Evolutionary conservation across 1,140 invertebrate genomes (phyloP).

Genomic region (Epicauta chinensis): DNA sequence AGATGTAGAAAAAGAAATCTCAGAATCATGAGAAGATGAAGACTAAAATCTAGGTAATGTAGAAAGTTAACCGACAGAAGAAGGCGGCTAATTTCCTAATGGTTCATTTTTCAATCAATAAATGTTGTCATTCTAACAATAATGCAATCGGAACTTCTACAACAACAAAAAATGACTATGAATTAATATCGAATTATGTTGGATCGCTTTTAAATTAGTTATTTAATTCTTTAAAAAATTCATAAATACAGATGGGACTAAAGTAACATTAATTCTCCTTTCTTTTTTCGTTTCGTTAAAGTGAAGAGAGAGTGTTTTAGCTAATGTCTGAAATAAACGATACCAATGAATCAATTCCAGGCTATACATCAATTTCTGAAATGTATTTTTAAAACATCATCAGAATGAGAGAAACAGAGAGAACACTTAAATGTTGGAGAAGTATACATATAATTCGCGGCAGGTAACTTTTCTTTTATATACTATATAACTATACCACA

Average conservation of each 20-base stretch:
- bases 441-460: not conserved
- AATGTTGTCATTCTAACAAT: no score
- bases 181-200: not conserved
- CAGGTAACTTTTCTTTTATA: no score
- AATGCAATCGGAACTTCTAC: constrained; percentile 2
- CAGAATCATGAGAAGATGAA: no score
- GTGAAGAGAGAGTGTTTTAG: constrained; percentile 14
- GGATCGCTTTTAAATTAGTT: constrained; percentile 7
- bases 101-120: no score
- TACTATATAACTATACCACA: no score
- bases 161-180: not conserved
- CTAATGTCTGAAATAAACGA: constrained; percentile 25
- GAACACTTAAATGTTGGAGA: not conserved
- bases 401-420: no score
- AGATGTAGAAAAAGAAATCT: no score
- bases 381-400: not conserved
- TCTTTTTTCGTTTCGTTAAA: no score
- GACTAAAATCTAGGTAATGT: no score
- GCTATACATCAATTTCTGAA: constrained; percentile 17
- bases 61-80: no score
- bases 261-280: constrained; percentile 13
- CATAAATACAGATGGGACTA: constrained; percentile 6
- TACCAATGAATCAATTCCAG: constrained; percentile 22
- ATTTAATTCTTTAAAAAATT: constrained; percentile 8
- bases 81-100: no score